phyloP scores from a whole-genome alignment of 2,888 invertebrate genomes.

The Drosophila nr. perissopoda region DNA sequence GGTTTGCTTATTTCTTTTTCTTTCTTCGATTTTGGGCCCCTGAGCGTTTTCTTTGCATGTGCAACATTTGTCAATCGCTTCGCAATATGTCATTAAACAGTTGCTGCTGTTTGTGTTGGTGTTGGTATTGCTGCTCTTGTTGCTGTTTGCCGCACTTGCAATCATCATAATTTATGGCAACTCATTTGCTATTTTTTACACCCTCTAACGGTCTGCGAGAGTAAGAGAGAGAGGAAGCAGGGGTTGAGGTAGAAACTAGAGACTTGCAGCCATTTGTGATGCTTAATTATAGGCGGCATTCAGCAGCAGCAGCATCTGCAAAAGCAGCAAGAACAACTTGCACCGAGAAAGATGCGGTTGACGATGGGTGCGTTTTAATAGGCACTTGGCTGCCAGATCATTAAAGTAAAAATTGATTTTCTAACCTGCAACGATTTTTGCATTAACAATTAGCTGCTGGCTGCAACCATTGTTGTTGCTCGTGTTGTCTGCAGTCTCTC shows the following conservation, averaged over 20 bases:
- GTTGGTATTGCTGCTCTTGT: conserved; percentile 12
- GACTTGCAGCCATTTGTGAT: conserved; percentile 40
- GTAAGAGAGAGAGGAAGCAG: background rate
- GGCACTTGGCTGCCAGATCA: conserved; percentile 73
- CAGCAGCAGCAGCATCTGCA: background rate
- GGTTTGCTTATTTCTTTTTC: conserved; percentile 7
- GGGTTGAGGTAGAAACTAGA: background rate
- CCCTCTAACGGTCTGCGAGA: conserved; percentile 44
- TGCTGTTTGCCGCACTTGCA: conserved; percentile 59
- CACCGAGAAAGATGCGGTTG: conserved; percentile 23
- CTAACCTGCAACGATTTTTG: conserved; percentile 79
- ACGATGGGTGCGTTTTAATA: conserved; percentile 59
- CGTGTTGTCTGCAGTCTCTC: background rate
- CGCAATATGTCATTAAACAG: conserved; percentile 83
- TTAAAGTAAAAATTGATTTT: conserved; percentile 81
- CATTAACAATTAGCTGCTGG: conserved; percentile 72
- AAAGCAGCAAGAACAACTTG: background rate
- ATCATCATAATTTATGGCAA: conserved; percentile 83
- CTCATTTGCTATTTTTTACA: conserved; percentile 74
- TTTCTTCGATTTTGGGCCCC: conserved; percentile 14
- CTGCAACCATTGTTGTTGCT: conserved; percentile 1
- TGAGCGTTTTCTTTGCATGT: conserved; percentile 44
- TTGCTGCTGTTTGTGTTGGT: conserved; percentile 63
- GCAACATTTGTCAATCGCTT: conserved; percentile 72
- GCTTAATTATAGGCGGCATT: conserved; percentile 58